Evolutionary conservation across 2,888 invertebrate species (phyloP).

Genomic region (Tetanocera ferruginea): DNA sequence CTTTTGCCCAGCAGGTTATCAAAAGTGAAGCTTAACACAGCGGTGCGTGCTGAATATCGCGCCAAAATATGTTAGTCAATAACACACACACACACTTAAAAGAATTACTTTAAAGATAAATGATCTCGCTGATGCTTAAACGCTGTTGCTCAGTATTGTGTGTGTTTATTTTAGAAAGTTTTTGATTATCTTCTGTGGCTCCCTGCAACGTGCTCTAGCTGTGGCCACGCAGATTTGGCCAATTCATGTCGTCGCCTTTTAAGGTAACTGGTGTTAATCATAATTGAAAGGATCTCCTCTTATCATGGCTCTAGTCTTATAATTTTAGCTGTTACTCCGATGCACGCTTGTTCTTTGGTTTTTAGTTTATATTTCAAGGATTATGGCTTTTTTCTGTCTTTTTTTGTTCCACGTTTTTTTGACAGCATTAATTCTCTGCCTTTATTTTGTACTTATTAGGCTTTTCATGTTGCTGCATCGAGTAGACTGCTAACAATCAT

Average conservation of each 20-base stretch:
- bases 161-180: not conserved
- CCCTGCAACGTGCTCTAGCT: conserved; percentile 21
- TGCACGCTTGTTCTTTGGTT: not conserved
- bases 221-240: not conserved
- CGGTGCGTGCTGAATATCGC: conserved; percentile 7
- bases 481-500: not conserved
- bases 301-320: not conserved
- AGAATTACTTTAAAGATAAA: not conserved
- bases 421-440: not conserved
- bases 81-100: conserved; percentile 2
- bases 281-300: not conserved
- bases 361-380: not conserved
- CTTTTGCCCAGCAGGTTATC: too few species aligned
- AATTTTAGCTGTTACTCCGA: not conserved
- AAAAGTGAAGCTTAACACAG: too few species aligned
- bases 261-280: conserved; percentile 24
- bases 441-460: conserved; percentile 21
- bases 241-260: conserved; percentile 22
- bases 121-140: not conserved
- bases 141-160: not conserved
- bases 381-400: not conserved
- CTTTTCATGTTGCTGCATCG: conserved; percentile 19
- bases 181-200: not conserved
- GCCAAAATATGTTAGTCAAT: not conserved
- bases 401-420: not conserved